Evolutionary conservation across 2,113 vertebrate species (phyloP), one percentile per base, ranked within the genome.

Genomic region (Patagioenas fasciata): DNA sequence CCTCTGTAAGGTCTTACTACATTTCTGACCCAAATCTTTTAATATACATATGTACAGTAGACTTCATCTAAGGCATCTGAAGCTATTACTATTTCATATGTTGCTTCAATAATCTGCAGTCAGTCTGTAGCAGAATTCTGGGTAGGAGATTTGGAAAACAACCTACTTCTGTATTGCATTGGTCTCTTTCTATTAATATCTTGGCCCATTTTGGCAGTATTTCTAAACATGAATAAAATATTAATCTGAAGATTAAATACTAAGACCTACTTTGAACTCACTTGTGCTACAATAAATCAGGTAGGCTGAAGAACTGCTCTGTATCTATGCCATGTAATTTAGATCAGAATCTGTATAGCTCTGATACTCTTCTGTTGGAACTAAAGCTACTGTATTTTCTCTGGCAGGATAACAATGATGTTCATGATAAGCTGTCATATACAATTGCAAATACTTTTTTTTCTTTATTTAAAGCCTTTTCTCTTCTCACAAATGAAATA

Each of bases 161-260:
- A 34, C 51, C 61, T 80, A 79, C 18, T 85, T 91, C 57, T 53
- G 31, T 44, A 40, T 51, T 83, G n/a, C 2, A 0, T 32, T 5
- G 6, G 38, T 74, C 60, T 86, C 58, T 89, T 91, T 91, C 67
- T 91, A 38, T 94, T 94, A 86, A 83, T 94, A 91, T 75, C 61
- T 64, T 91, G 72, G 29, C 60, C 53, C 1, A 60, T 86, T 95
- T 96, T 74, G 48, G 15, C n/a, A 95, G 44, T 74, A 84, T 88
- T 92, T 95, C 31, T 29, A 88, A 88, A 93, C 75, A 88, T 32
- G 31, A 95, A 88, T 53, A 90, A 90, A 91, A 88, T 83, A 83
- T 80, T 88, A 94, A 93, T 94, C 75, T 71, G 5, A 18, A 93
- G 75, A 95, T 90, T 96, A 91, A 90, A 85, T 74, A 56, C 51